phyloP scores from a whole-genome alignment of 2,888 invertebrate genomes.

The Philaethria dido region DNA sequence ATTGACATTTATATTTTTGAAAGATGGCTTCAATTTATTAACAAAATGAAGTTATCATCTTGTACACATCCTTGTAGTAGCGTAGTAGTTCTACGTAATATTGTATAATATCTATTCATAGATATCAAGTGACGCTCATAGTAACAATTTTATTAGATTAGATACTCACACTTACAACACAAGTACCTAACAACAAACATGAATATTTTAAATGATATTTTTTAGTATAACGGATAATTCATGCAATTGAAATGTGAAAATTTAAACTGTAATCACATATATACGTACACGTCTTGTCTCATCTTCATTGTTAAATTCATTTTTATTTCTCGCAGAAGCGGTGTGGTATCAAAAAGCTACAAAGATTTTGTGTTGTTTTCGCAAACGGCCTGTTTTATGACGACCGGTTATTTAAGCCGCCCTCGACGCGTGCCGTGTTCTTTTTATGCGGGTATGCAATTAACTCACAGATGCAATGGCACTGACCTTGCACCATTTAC shows the following conservation, averaged over 20 bases:
- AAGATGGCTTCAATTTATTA: not conserved
- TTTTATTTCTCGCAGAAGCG: constrained; percentile 17
- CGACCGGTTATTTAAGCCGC: constrained; percentile 50
- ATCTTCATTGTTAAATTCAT: constrained; percentile 13
- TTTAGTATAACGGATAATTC: not conserved
- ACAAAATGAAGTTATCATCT: not conserved
- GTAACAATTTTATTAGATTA: constrained; percentile 36
- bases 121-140: constrained; percentile 36
- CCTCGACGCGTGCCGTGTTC: constrained; percentile 53
- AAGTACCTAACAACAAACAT: not conserved
- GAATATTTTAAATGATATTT: not conserved
- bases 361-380: constrained; percentile 47
- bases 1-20: not conserved
- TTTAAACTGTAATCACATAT: not conserved
- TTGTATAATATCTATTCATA: constrained; percentile 15
- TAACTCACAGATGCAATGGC: constrained; percentile 54
- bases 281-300: not conserved
- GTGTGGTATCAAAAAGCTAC: constrained; percentile 44
- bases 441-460: constrained; percentile 49
- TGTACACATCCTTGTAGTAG: not conserved
- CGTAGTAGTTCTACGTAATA: constrained; percentile 5
- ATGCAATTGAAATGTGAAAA: not conserved
- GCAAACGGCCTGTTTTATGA: constrained; percentile 52
- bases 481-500: constrained; percentile 53
- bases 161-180: not conserved